Evolutionary conservation across 2,888 invertebrate species (phyloP), one percentile per base, ranked within the genome.

Genomic region (Drosophila meridionalis): DNA sequence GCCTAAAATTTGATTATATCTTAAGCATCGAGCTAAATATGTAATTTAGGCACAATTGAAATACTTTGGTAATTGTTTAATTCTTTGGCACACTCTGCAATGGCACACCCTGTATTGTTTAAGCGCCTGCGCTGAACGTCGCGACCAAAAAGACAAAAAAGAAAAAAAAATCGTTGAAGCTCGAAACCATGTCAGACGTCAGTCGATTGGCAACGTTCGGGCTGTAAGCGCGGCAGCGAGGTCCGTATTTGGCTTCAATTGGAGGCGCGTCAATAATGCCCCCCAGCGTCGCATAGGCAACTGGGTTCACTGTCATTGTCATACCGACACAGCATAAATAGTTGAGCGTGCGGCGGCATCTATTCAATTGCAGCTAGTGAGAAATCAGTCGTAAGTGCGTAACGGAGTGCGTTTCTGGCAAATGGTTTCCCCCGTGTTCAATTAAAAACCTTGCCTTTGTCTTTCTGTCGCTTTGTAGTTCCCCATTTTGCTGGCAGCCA

Each of bases 221-320:
- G 61, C 66, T 64, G 34, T 50, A 79, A 75, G 48, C 28, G 53
- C 14, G 57, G 55, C 40, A 47, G 40, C 58, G 45, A 3, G 42
- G 14, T 53, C 62, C 63, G 59, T 57, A 63, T 32, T 68, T 64
- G 67, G 58, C 36, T 45, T 4, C 48, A 36, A 63, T 64, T 48
- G 56, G 55, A 65, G 65, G 59, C 68, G 60, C 66, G 73, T 73
- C 73, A 73, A 83, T 76, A 87, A 69, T 73, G 78, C 60, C 57
- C 40, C 47, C 28, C 42, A 47, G 47, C 52, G 34, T 9, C 34
- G 74, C 74, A 69, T 74, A 69, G 48, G 5, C 57, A 60, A 60
- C 30, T 42, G 38, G 55, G 42, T 53, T 64, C 61, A 65, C 45
- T 67, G 68, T 73, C 73, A 73, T 55, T 73, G 67, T 78, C 59